Base-by-base conservation (phyloP, 2,113 vertebrate genomes). In the Oreochromis aureus region DNA sequence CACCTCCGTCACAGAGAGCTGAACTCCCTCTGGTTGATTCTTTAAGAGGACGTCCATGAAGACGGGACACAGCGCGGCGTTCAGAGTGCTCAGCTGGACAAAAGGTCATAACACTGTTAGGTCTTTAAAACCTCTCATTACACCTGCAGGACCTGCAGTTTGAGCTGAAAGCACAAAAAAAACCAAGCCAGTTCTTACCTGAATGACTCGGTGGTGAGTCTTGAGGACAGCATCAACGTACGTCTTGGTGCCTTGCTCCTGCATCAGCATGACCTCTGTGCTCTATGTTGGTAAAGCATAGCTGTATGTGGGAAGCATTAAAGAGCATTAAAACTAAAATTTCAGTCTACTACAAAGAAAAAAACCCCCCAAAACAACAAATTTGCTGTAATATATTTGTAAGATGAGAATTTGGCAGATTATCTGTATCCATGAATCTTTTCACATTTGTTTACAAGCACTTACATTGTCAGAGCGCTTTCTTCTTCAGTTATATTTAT, bases 21-120 rank as follows among this genome's bases (percentile, higher is more conserved):
- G 94, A 39, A 99, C 96, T 56, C 98, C 98, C 88, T 99, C 98
- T 1, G 98, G 98, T 89, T 98, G 98, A 89, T 95, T 98, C 39
- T 94, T 97, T 63, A 98, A 93, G 18, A 99, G 89, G 19, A 98
- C 87, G 22, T 99, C 98, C 94, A 99, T 76, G 85, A 99, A 94
- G 32, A 98, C 92, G 0, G 97, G 96, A 88, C 96, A 96, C 93
- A 98, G 84, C 0, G 94, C 94, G 0, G 97, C 92, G 13, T 93
- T 96, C 93, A 99, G 69, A 36, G 95, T 91, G 0, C 87, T 96
- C 89, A 99, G 66, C 98, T 99, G 12, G 4, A 84, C 16, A 15
- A 24, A 59, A 4, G 51, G 1, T 10, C 46, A 87, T 2, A 36
- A 80, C n/a, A 53, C 2, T 0, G 9, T 18, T n/a, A 10, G 3